Conservation (phyloP, 2,113 vertebrate genomes). For the Dunckerocampus dactyliophorus region DNA sequence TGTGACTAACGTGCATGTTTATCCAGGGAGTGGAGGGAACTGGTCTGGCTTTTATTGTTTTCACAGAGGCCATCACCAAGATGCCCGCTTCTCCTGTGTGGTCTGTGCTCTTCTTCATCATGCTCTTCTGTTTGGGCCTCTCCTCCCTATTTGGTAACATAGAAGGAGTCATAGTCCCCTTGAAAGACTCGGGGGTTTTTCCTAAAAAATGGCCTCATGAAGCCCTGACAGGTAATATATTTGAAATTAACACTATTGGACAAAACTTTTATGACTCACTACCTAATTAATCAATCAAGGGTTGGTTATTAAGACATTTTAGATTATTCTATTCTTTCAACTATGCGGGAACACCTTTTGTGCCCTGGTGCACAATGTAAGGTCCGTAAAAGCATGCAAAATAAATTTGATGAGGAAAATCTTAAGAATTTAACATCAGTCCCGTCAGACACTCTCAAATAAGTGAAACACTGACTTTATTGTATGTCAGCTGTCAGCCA, state of each 20-base stretch:
- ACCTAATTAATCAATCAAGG: too few relatives aligned
- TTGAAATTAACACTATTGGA: not conserved
- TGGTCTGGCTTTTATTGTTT: constrained; percentile 90
- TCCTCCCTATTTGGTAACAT: constrained; percentile 90
- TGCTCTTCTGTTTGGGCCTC: constrained; percentile 90
- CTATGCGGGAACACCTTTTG: too few relatives aligned
- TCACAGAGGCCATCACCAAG: constrained; percentile 91
- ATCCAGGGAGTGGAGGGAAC: constrained; percentile 88
- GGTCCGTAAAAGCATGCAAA: too few relatives aligned
- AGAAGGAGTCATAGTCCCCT: constrained; percentile 84
- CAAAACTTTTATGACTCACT: not conserved
- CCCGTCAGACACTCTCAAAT: too few relatives aligned
- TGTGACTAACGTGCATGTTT: not conserved
- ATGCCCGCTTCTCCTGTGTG: constrained; percentile 86
- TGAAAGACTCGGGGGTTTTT: constrained; percentile 78
- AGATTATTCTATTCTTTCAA: too few relatives aligned
- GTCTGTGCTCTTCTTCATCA: constrained; percentile 89
- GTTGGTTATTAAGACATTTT: too few relatives aligned
- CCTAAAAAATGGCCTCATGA: constrained; percentile 82
- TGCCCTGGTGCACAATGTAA: too few relatives aligned
- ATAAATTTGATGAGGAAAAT: too few relatives aligned
- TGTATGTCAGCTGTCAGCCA: too few relatives aligned
- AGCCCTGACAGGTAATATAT: constrained; percentile 74
- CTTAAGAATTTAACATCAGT: too few relatives aligned
- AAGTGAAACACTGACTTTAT: too few relatives aligned